A percentile compares a stretch with the other conserved stretches of the same genome.
phyloP scores from a whole-genome alignment of 1,140 invertebrate genomes.

The Luehdorfia chinensis region DNA sequence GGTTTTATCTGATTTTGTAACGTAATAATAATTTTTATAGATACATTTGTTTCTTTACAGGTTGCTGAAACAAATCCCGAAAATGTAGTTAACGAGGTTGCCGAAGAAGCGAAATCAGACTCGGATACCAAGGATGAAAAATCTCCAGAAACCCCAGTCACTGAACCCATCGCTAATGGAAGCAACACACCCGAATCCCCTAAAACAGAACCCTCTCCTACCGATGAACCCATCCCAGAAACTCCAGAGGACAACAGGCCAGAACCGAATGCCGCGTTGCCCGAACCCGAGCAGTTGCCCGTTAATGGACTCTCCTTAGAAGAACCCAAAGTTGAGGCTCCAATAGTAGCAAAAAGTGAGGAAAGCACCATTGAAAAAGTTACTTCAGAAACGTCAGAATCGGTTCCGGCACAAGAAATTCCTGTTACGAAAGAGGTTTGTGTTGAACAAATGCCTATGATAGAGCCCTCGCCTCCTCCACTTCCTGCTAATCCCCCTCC shows the following conservation, averaged over 20 bases:
- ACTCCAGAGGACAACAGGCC: slow-evolving; percentile 40
- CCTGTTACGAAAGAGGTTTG: slow-evolving; percentile 75
- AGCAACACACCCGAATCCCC: slow-evolving; percentile 68
- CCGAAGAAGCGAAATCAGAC: slow-evolving; percentile 47
- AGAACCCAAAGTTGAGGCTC: slow-evolving; percentile 47
- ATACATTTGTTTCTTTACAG: slow-evolving; percentile 38
- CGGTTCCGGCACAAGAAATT: slow-evolving; percentile 58
- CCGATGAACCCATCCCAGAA: slow-evolving; percentile 34
- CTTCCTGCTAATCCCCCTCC: slow-evolving; percentile 74
- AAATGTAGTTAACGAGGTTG: slow-evolving; percentile 40
- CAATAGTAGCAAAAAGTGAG: slow-evolving; percentile 41
- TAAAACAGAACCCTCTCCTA: slow-evolving; percentile 46
- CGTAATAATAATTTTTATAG: not conserved
- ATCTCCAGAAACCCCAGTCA: slow-evolving; percentile 72
- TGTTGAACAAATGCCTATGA: slow-evolving; percentile 71
- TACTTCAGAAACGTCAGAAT: slow-evolving; percentile 45
- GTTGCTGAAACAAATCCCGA: slow-evolving; percentile 52
- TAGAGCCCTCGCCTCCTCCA: slow-evolving; percentile 72
- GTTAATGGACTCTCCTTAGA: slow-evolving; percentile 68
- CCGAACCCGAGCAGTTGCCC: slow-evolving; percentile 58
- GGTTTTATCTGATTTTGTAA: too few species aligned
- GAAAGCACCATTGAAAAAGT: slow-evolving; percentile 57
- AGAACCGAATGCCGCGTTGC: slow-evolving; percentile 38
- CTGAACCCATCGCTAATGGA: slow-evolving; percentile 73
- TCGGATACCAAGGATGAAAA: slow-evolving; percentile 62